Evolutionary conservation across 2,888 invertebrate genomes (phyloP), one percentile per base, ranked within the genome.

Genomic region (Drosophila nr. perissopoda): DNA sequence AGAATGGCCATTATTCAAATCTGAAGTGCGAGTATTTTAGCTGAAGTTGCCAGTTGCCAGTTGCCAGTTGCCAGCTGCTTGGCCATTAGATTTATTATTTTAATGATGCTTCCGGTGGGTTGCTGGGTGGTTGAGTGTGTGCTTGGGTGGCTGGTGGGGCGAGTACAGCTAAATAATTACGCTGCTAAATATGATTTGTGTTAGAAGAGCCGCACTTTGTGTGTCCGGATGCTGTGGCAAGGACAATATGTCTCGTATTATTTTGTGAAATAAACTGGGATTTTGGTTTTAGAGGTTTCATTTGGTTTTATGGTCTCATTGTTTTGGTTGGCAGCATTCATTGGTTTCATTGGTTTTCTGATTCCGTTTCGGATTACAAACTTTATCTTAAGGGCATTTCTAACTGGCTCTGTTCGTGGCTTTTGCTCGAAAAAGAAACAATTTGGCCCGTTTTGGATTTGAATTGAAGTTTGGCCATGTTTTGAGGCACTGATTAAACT

Each of bases 51-150:
- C 71, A 78, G 79, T 60, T 60, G 71, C 65, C 76, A 77, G 65
- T 60, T 68, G 10, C 31, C 70, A 79, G 78, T 58, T 58, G 71
- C 65, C 77, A 77, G 63, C 64, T 71, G 87, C 67, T 77, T 73
- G 69, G 63, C 74, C 86, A 79, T 79, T 79, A 85, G 82, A 85
- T 88, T 85, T 88, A 85, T 83, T 83, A 75, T 82, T 77, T 80
- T 71, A 82, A 86, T 88, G 80, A 85, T 76, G 79, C 49, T 60
- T 54, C 34, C 60, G 46, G 34, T 33, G 42, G 51, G 33, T 49
- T 51, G 79, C 18, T 49, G 7, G 13, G 25, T 34, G 21, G 13
- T 6, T n/a, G 31, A 31, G 29, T 13, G 46, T 18, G 5, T 11
- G 33, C 33, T 2, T 5, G 51, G n/a, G 7, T n/a, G 8, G 48